Base-by-base conservation (phyloP, 2,888 invertebrate species). In the Caenorhabditis angaria region DNA sequence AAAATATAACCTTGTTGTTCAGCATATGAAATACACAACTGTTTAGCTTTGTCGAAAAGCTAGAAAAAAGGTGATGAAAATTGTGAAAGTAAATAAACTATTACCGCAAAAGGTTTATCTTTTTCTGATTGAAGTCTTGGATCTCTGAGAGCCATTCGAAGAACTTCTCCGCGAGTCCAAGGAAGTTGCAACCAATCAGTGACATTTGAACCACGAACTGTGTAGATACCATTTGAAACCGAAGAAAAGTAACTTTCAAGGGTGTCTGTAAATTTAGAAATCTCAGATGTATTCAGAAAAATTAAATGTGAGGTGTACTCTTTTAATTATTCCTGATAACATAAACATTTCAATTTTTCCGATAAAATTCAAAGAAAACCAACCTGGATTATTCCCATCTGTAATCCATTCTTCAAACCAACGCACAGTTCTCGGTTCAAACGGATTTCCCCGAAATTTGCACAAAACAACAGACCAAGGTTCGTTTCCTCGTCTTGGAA, bases 191-290 rank as follows among this genome's bases (percentile, higher is more conserved):
- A 61, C 84, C 84, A 86, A 25, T 82, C 82, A 29, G 82, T 71
- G 20, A 86, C 82, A 70, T 83, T 82, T 18, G 81, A 81, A n/a
- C 80, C 82, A 1, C 71, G 50, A 35, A 87, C 82, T 5, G 84
- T 79, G 71, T 87, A 87, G n/a, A 87, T 66, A 6, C 82, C 84
- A 64, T 87, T 87, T 1, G 86, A 87, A n/a, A 83, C 78, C 6
- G 82, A 74, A 24, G 65, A 62, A 65, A 87, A 86, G 63, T 82
- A 87, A 48, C 66, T 74, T 29, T 78, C 77, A 41, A 86, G 79
- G 1, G 84, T 79, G 41, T 86, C 86, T 86, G 72, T 14, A 77
- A 54, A 27, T 6, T 41, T 35, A 35, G 14, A 6, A 14, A 10
- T 14, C 8, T 35, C 14, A 35, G 14, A 24, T 50, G 24, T 20